Evolutionary conservation across 2,888 invertebrate genomes (phyloP).

Genomic region (Heliconius cydno): DNA sequence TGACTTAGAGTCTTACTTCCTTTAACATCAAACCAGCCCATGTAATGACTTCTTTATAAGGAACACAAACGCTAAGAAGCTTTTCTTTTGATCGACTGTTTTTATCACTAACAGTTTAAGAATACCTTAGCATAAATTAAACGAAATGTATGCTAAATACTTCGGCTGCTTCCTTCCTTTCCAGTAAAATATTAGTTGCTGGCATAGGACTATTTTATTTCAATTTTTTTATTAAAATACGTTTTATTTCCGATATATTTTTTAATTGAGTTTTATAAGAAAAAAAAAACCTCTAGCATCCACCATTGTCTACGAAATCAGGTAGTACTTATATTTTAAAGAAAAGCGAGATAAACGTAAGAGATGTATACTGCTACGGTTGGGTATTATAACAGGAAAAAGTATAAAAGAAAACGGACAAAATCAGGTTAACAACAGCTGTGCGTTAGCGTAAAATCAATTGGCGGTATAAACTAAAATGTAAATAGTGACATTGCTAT

Average conservation of each 20-base stretch:
- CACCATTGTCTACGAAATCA: too few relatives aligned
- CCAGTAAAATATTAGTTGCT: neutral
- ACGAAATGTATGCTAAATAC: constrained; percentile 11
- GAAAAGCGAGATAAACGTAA: too few relatives aligned
- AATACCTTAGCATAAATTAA: constrained; percentile 20
- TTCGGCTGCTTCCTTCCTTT: constrained; percentile 6
- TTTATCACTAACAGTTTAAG: constrained; percentile 18
- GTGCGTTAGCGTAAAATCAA: too few relatives aligned
- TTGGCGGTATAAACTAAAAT: too few relatives aligned
- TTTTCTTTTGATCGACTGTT: constrained; percentile 25
- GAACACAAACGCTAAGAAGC: neutral
- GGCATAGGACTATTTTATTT: neutral
- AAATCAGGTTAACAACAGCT: too few relatives aligned
- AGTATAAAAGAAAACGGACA: neutral
- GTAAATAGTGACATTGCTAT: too few relatives aligned
- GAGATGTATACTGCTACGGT: too few relatives aligned
- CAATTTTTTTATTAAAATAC: neutral
- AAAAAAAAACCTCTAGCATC: neutral
- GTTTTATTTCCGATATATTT: too few relatives aligned
- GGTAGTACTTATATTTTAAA: too few relatives aligned
- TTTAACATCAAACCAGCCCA: neutral
- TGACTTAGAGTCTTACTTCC: neutral
- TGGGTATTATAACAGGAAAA: too few relatives aligned
- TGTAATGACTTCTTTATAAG: constrained; percentile 18
- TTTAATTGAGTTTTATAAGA: neutral